Evolutionary conservation across 2,113 vertebrate species (phyloP).

Genomic region (Ictalurus punctatus): DNA sequence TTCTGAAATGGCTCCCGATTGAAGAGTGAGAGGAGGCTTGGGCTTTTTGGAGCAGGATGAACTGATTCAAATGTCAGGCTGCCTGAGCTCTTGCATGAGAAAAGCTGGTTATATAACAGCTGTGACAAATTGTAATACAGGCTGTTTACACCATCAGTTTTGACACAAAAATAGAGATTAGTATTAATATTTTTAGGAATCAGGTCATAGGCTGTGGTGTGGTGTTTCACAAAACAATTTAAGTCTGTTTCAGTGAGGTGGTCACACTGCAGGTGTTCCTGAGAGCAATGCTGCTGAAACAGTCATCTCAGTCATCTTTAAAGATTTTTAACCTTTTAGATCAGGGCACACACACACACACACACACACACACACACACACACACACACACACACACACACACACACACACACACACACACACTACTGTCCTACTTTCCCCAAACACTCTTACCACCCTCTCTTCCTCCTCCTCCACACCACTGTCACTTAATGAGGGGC

Average conservation of each 20-base stretch:
- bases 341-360: constrained; percentile 37
- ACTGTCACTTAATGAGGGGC: constrained; percentile 31
- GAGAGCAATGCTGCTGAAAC: constrained; percentile 63
- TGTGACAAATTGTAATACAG: constrained; percentile 8
- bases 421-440: constrained; percentile 64
- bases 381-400: not conserved
- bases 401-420: not conserved
- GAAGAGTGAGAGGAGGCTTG: not conserved
- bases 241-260: not conserved
- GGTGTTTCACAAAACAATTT: not conserved
- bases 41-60: constrained; percentile 14
- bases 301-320: constrained; percentile 68
- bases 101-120: constrained; percentile 33
- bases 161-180: not conserved
- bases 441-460: constrained; percentile 35
- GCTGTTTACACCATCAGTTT: constrained; percentile 8
- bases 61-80: constrained; percentile 29
- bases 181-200: not conserved
- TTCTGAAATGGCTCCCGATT: constrained; percentile 51
- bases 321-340: constrained; percentile 60
- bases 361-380: not conserved
- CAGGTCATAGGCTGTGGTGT: not conserved
- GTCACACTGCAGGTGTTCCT: constrained; percentile 50
- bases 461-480: constrained; percentile 32
- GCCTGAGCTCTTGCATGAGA: constrained; percentile 16